Percentiles rank a stretch among this genome's conserved stretches.
Conservation (phyloP, 1,140 invertebrate species). For the Samia ricini region DNA sequence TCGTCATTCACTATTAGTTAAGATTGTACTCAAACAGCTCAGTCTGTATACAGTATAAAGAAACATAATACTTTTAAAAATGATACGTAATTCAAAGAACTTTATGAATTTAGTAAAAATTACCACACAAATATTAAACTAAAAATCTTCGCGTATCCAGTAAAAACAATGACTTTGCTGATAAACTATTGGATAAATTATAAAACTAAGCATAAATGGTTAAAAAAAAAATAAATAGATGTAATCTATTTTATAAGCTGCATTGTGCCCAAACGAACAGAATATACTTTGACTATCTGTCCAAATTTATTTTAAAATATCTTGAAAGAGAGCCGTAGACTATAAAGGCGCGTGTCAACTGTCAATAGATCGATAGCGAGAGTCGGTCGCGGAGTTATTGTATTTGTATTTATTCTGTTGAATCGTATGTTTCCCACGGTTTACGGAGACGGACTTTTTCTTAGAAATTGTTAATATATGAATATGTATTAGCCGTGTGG, state of each 20-base stretch:
- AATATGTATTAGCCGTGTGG: not conserved
- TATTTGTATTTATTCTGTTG: constrained; percentile 55
- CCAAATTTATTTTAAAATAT: not conserved
- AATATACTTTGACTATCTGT: not conserved
- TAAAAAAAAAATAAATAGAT: too few relatives aligned
- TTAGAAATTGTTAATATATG: not conserved
- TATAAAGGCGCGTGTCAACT: constrained; percentile 10
- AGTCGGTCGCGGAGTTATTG: constrained; percentile 32
- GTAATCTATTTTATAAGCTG: not conserved
- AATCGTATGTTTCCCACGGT: constrained; percentile 41
- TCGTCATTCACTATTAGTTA: too few relatives aligned
- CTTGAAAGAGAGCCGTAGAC: not conserved
- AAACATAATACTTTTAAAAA: too few relatives aligned
- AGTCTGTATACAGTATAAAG: too few relatives aligned
- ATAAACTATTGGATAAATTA: too few relatives aligned
- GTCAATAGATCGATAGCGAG: constrained; percentile 48
- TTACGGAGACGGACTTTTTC: not conserved
- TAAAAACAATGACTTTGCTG: too few relatives aligned
- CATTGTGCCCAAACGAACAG: not conserved
- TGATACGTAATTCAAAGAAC: too few relatives aligned
- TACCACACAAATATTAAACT: too few relatives aligned
- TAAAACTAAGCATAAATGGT: too few relatives aligned
- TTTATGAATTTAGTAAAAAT: too few relatives aligned
- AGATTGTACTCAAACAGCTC: too few relatives aligned
- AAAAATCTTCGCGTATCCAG: too few relatives aligned